These are phyloP conservation scores for Toxostoma redivivum DNA, from an alignment of 2,113 vertebrate genomes.

Conservation along the genomic window DNA sequence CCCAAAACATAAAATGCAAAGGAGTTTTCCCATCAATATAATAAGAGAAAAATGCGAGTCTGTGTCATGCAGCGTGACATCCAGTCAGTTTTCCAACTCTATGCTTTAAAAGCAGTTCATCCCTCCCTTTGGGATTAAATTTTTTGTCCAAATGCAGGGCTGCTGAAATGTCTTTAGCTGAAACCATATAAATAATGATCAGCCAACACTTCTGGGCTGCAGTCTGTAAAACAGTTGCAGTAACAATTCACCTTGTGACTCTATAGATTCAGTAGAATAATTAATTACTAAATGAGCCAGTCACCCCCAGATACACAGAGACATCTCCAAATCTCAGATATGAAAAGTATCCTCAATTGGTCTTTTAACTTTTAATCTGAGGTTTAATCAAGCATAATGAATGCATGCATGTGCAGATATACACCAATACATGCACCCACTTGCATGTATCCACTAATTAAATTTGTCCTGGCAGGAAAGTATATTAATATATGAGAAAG, in stretches of 20 bases:
- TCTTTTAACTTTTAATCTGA: neutral
- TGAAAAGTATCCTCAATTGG: neutral
- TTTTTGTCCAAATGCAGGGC: neutral
- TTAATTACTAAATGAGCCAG: neutral
- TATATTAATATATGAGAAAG: neutral
- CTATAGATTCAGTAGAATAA: neutral
- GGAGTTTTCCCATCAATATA: neutral
- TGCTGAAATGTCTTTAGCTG: neutral
- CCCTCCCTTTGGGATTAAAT: neutral
- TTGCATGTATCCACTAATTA: neutral
- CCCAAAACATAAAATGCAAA: accelerated
- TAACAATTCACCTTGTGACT: neutral
- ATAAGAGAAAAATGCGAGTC: neutral
- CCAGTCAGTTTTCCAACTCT: neutral
- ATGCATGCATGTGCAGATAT: neutral
- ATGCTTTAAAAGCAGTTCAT: neutral
- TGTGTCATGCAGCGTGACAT: neutral
- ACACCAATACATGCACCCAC: neutral
- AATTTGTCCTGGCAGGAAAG: neutral
- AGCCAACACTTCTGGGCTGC: neutral
- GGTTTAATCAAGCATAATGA: neutral
- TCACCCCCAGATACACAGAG: neutral
- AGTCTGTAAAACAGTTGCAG: neutral
- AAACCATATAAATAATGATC: neutral
- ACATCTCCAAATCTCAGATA: neutral